Percentiles rank a stretch among this genome's conserved stretches.
phyloP scores from a whole-genome alignment of 2,797 vertebrate genomes.

The Pitangus sulphuratus region DNA sequence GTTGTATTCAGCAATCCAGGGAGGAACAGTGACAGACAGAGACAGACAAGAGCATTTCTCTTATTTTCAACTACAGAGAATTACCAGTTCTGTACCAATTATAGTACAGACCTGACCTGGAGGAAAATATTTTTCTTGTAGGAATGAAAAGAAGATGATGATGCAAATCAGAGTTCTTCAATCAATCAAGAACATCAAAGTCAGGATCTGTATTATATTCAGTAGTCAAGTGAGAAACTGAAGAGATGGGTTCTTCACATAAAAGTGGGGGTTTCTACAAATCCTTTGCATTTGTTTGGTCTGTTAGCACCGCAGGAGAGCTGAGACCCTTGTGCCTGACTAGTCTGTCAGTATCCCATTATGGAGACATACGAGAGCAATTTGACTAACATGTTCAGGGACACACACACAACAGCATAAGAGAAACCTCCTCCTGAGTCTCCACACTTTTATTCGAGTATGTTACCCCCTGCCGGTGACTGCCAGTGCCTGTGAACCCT shows the following conservation, averaged over 20 bases:
- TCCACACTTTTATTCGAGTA: accelerated
- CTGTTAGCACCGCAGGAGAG: not conserved
- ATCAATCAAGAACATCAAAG: not conserved
- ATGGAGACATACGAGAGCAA: not conserved
- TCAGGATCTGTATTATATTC: not conserved
- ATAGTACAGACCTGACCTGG: not conserved
- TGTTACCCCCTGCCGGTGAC: accelerated
- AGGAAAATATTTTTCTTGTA: not conserved
- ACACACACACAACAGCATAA: not conserved
- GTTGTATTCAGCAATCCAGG: not conserved
- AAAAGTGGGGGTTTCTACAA: not conserved
- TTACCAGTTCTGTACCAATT: not conserved
- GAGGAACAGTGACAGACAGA: not conserved
- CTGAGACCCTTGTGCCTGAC: not conserved
- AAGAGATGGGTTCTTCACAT: not conserved
- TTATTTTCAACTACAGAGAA: not conserved
- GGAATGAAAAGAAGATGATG: not conserved
- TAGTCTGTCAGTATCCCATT: accelerated
- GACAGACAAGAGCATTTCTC: not conserved
- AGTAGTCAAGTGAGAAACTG: not conserved
- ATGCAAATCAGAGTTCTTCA: not conserved
- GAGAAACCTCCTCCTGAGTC: accelerated
- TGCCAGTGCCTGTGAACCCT: not conserved
- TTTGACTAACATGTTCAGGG: not conserved
- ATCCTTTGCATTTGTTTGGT: not conserved